Evolutionary conservation across 2,113 vertebrate species (phyloP).

Genomic region (Eurypyga helias): DNA sequence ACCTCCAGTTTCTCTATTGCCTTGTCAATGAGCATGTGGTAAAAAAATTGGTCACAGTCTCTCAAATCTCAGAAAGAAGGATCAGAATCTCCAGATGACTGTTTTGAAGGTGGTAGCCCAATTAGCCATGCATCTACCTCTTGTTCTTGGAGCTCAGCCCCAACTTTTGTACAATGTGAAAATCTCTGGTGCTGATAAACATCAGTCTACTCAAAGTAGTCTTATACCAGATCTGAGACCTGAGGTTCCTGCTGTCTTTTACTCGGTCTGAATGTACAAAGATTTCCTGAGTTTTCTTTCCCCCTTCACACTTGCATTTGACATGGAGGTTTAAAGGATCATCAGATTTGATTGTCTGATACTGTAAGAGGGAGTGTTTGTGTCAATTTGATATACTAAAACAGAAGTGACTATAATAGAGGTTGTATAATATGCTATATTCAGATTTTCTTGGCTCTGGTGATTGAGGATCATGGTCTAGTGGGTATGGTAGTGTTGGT

Average conservation of each 20-base stretch:
- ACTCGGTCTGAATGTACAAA: background rate
- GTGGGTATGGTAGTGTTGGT: too few relatives aligned
- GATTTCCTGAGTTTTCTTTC: background rate
- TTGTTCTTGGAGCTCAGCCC: background rate
- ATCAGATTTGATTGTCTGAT: background rate
- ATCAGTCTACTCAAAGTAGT: background rate
- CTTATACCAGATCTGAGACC: background rate
- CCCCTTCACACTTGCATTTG: background rate
- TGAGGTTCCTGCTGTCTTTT: background rate
- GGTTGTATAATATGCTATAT: background rate
- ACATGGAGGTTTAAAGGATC: background rate
- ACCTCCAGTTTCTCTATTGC: background rate
- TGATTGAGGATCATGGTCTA: too few relatives aligned
- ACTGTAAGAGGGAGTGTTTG: background rate
- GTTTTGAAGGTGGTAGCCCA: background rate
- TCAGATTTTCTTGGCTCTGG: background rate
- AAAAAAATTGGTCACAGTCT: background rate
- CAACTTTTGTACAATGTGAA: background rate
- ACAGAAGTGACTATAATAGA: background rate
- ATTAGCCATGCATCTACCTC: background rate
- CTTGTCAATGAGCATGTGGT: background rate
- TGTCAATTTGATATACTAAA: background rate
- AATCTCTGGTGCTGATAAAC: background rate
- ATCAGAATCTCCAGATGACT: background rate
- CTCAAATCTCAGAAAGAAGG: background rate